These are phyloP conservation scores for Stegana nigrithorax DNA, from an alignment of 2,888 invertebrate species.

Conservation along the genomic window DNA sequence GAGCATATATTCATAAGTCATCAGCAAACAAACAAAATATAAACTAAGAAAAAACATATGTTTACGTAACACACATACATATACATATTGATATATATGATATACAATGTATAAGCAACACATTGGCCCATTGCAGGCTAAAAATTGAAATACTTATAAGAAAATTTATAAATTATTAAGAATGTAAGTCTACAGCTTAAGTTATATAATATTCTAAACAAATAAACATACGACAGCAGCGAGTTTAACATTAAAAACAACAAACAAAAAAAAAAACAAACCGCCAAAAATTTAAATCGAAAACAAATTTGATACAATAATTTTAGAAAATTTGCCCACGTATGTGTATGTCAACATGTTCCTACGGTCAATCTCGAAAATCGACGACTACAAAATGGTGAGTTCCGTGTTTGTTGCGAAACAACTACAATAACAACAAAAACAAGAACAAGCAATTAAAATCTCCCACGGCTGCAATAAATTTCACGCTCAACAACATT, in stretches of 20 bases:
- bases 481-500: neutral
- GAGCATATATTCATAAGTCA: constrained; percentile 51
- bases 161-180: too few species aligned
- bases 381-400: constrained; percentile 99
- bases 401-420: constrained; percentile 71
- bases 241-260: neutral
- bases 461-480: constrained; percentile 13
- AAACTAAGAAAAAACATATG: constrained; percentile 31
- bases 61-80: neutral
- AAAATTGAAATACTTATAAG: too few species aligned
- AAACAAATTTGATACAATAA: constrained; percentile 45
- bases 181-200: neutral
- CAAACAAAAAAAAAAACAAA: neutral
- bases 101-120: too few species aligned
- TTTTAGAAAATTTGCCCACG: constrained; percentile 85
- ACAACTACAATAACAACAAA: constrained; percentile 20
- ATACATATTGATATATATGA: neutral
- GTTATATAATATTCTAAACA: neutral
- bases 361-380: constrained; percentile 98
- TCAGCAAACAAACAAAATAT: constrained; percentile 37
- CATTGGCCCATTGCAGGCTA: too few species aligned
- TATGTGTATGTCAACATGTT: constrained; percentile 94
- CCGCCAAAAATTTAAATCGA: neutral
- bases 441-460: constrained; percentile 17
- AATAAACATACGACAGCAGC: neutral